phyloP scores from a whole-genome alignment of 1,140 invertebrate species.

The Magallana gigas region DNA sequence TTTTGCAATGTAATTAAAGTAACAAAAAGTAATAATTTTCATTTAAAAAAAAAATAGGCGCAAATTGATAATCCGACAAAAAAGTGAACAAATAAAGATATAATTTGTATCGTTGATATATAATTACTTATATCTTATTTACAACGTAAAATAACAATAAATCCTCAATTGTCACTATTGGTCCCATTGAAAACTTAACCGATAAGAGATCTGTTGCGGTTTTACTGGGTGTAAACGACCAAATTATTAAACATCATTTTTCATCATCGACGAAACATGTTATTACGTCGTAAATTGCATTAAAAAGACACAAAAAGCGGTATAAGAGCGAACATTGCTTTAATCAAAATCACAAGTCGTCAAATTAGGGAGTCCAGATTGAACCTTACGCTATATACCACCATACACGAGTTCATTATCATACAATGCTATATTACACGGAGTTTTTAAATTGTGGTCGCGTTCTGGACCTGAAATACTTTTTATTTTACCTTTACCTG shows the following conservation, averaged over 20 bases:
- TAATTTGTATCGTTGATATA: too few relatives aligned
- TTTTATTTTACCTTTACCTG: constrained; percentile 23
- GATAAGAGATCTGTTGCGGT: constrained; percentile 9
- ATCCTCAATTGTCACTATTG: background rate
- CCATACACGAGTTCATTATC: background rate
- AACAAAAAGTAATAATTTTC: too few relatives aligned
- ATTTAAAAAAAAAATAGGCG: too few relatives aligned
- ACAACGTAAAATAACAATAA: background rate
- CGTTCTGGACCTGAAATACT: background rate
- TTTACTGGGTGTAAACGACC: background rate
- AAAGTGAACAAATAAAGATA: too few relatives aligned
- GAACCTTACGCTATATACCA: background rate
- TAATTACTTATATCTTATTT: background rate
- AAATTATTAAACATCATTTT: background rate
- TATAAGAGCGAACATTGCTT: too few relatives aligned
- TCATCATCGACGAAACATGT: background rate
- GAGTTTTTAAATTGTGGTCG: constrained; percentile 34
- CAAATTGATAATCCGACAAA: too few relatives aligned
- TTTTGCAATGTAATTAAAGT: too few relatives aligned
- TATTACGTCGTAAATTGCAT: background rate
- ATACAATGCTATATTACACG: background rate
- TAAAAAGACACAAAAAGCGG: background rate
- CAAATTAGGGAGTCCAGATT: too few relatives aligned
- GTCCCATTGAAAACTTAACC: background rate
- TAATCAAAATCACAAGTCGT: too few relatives aligned